Percentiles rank a stretch among this genome's conserved stretches.
phyloP scores from a whole-genome alignment of 2,797 vertebrate species.

The Orestias chungarensis region DNA sequence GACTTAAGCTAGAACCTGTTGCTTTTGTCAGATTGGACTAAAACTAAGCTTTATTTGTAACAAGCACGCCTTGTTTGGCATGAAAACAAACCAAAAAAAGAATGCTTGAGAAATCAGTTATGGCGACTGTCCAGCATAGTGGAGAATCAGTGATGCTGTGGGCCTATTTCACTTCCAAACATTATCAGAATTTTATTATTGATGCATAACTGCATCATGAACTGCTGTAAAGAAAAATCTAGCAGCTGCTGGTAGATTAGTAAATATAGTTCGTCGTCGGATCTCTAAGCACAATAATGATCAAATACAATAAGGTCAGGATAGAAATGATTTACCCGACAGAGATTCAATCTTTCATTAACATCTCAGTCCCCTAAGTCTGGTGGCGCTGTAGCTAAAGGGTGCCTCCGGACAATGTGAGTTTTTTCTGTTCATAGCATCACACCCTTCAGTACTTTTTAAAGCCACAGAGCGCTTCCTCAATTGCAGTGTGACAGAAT shows the following conservation, averaged over 20 bases:
- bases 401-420: too few species aligned
- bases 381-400: too few species aligned
- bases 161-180: not conserved
- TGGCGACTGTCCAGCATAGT: not conserved
- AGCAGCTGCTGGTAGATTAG: not conserved
- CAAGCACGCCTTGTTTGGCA: not conserved
- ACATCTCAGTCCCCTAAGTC: not conserved
- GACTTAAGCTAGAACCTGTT: not conserved
- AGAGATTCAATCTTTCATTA: not conserved
- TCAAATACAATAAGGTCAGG: not conserved
- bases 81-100: not conserved
- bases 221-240: not conserved
- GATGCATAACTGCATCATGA: not conserved
- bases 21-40: not conserved
- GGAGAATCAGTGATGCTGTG: not conserved
- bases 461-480: too few species aligned
- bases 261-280: not conserved
- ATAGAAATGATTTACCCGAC: not conserved
- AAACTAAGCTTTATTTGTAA: not conserved
- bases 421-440: too few species aligned
- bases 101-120: not conserved
- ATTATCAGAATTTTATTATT: not conserved
- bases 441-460: too few species aligned
- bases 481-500: too few species aligned
- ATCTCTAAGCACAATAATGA: not conserved